Evolutionary conservation across 2,113 vertebrate species (phyloP).

Genomic region (Tachysurus vachellii): DNA sequence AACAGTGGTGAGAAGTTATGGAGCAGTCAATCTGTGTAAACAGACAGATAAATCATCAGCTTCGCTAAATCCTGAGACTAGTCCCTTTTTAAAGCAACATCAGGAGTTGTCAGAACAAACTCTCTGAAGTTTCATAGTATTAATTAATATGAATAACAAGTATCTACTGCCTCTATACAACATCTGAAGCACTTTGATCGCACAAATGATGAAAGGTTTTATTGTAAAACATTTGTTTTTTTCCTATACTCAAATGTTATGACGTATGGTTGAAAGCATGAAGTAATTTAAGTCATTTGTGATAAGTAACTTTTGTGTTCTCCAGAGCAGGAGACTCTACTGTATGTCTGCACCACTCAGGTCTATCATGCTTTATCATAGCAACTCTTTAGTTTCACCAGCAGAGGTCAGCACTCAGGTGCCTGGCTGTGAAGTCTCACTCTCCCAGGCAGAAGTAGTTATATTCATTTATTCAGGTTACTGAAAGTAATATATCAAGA

Average conservation of each 20-base stretch:
- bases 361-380: conserved; percentile 38
- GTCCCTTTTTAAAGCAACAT: not conserved
- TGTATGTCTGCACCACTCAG: conserved; percentile 63
- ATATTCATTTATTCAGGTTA: not conserved
- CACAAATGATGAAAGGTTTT: not conserved
- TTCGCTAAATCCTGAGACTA: conserved; percentile 48
- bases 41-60: conserved; percentile 79
- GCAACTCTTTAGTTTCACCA: conserved; percentile 36
- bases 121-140: not conserved
- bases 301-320: conserved; percentile 3
- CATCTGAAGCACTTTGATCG: conserved; percentile 7
- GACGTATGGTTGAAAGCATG: not conserved
- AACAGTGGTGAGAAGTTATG: conserved; percentile 83
- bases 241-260: not conserved
- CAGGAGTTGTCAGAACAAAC: not conserved
- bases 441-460: conserved; percentile 36
- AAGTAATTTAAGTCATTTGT: not conserved
- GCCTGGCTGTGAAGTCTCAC: conserved; percentile 19
- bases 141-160: not conserved
- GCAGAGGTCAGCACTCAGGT: conserved; percentile 52
- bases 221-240: not conserved
- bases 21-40: conserved; percentile 74
- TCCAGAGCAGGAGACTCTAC: conserved; percentile 59
- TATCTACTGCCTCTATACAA: not conserved
- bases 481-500: not conserved